Conservation (phyloP, 2,888 invertebrate genomes). For the Nemurella pictetii region DNA sequence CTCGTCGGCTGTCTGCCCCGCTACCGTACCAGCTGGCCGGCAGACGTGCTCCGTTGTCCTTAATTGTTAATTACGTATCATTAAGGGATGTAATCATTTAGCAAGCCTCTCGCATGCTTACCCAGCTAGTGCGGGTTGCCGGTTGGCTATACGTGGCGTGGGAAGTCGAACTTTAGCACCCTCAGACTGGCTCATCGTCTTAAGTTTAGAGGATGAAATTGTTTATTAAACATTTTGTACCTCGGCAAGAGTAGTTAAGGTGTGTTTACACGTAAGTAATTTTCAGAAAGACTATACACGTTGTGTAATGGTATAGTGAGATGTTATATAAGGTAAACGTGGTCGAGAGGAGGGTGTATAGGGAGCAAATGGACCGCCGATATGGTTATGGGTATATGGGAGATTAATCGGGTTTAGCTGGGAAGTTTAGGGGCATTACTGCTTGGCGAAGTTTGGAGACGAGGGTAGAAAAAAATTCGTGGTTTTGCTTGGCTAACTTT, state of each 20-base stretch:
- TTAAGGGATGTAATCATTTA: slow-evolving; percentile 30
- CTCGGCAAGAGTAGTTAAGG: slow-evolving; percentile 23
- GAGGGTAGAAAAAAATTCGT: neutral
- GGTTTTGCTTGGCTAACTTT: neutral
- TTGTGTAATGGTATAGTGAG: neutral
- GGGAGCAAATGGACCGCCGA: neutral
- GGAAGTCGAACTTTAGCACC: slow-evolving; percentile 10
- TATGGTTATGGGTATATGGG: neutral
- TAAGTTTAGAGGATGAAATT: slow-evolving; percentile 29
- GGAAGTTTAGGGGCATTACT: neutral
- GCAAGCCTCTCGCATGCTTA: neutral
- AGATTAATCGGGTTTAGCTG: neutral
- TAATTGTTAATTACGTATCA: slow-evolving; percentile 30
- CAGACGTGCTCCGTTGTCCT: slow-evolving; percentile 25
- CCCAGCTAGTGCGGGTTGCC: neutral
- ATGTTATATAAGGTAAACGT: neutral
- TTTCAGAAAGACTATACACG: neutral
- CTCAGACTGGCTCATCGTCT: slow-evolving; percentile 25
- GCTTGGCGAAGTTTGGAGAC: neutral
- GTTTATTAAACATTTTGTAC: slow-evolving; percentile 32
- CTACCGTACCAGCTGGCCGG: slow-evolving; percentile 22
- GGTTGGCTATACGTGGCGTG: neutral
- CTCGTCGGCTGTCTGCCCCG: neutral
- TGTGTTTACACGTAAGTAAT: slow-evolving; percentile 29
- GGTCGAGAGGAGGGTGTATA: neutral